Evolutionary conservation across 2,113 vertebrate species (phyloP).

Genomic region (Neogale vison): DNA sequence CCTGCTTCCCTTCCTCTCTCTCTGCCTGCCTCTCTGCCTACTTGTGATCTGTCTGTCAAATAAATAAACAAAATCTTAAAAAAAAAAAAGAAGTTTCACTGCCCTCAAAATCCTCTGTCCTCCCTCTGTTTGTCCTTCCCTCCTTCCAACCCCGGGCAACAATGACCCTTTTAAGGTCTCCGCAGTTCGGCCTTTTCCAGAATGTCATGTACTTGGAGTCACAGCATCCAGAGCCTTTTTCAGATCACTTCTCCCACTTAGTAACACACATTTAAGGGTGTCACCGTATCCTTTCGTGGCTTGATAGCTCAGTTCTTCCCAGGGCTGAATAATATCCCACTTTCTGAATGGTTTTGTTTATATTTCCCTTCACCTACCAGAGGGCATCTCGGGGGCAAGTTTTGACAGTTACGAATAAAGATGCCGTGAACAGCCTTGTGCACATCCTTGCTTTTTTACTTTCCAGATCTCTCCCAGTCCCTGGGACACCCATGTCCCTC

Average conservation of each 20-base stretch:
- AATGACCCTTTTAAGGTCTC: background rate
- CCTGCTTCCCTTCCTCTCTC: no score
- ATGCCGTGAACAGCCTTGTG: background rate
- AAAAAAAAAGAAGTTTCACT: no score
- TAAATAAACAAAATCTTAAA: no score
- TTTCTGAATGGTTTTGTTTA: background rate
- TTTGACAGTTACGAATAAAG: background rate
- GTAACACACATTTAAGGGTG: background rate
- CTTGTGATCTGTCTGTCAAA: no score
- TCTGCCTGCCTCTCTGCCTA: no score
- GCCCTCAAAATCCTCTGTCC: no score
- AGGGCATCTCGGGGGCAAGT: background rate
- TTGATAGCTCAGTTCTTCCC: background rate
- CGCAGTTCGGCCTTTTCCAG: background rate
- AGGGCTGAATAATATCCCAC: background rate
- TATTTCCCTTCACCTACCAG: background rate
- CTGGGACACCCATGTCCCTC: background rate
- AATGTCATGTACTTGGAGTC: background rate
- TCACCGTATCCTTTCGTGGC: background rate
- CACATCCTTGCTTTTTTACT: background rate
- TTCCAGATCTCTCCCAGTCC: background rate
- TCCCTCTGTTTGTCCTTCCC: background rate
- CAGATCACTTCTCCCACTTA: background rate
- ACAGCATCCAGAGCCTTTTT: fast-evolving
- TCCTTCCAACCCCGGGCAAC: background rate